phyloP scores from a whole-genome alignment of 92 coral and sea anemone species.

The Isaurus tuberculatus region DNA sequence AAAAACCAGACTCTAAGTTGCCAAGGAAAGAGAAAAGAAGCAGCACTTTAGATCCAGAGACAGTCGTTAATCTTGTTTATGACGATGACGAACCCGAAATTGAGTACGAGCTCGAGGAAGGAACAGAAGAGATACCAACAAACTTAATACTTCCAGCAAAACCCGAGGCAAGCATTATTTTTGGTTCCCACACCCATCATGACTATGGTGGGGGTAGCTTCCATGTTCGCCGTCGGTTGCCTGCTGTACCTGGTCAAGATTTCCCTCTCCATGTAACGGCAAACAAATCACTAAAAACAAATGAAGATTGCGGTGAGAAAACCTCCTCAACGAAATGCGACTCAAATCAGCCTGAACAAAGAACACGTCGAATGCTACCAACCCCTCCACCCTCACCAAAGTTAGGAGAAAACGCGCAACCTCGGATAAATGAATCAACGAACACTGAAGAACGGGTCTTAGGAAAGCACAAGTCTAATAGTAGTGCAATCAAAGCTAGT shows the following conservation, averaged over 20 bases:
- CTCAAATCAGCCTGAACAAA: constrained; percentile 35
- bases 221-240: constrained; percentile 72
- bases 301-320: constrained; percentile 17
- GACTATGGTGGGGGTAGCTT: constrained; percentile 68
- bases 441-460: neutral
- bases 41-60: constrained; percentile 78
- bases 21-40: constrained; percentile 20
- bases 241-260: constrained; percentile 66
- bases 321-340: constrained; percentile 1
- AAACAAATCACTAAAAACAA: neutral
- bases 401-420: neutral
- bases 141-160: constrained; percentile 8
- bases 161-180: neutral
- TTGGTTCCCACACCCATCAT: neutral
- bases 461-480: neutral
- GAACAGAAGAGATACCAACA: neutral
- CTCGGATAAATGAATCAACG: constrained; percentile 18
- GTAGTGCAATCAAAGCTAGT: neutral
- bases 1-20: constrained; percentile 24
- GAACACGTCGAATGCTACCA: constrained; percentile 77
- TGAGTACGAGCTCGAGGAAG: neutral
- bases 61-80: constrained; percentile 71
- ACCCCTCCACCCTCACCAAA: constrained; percentile 86
- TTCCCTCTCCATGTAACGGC: constrained; percentile 31
- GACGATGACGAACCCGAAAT: constrained; percentile 66